These are phyloP conservation scores for Hyposmocoma kahamanoa DNA, from an alignment of 1,140 invertebrate genomes.

Conservation along the genomic window DNA sequence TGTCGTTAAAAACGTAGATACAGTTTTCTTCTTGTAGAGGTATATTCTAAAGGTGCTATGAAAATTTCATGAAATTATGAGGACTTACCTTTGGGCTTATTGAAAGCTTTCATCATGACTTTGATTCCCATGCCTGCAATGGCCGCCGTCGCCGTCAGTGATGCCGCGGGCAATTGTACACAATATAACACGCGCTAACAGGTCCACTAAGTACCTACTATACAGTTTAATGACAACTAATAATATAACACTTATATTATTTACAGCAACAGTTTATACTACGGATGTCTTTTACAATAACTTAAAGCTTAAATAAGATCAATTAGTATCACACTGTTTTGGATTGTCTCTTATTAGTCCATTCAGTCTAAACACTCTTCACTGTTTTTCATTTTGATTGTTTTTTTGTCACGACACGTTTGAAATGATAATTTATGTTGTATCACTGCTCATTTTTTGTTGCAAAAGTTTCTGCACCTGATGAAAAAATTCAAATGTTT, in stretches of 20 bases:
- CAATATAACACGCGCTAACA: background rate
- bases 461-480: conserved; percentile 21
- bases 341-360: conserved; percentile 18
- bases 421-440: conserved; percentile 30
- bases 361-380: conserved; percentile 65
- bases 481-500: conserved; percentile 12
- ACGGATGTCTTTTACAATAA: conserved; percentile 8
- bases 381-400: conserved; percentile 68
- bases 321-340: conserved; percentile 64
- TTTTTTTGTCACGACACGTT: conserved; percentile 52
- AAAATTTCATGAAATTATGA: background rate
- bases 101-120: conserved; percentile 75
- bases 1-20: background rate
- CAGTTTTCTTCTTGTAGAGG: too few species aligned
- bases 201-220: background rate
- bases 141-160: conserved; percentile 42
- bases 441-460: conserved; percentile 45
- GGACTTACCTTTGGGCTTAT: conserved; percentile 72
- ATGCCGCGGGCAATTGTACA: too few species aligned
- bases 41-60: background rate
- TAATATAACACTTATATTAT: too few species aligned
- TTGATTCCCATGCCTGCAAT: conserved; percentile 75
- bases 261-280: background rate
- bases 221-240: too few species aligned
- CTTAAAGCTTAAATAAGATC: conserved; percentile 49